Conservation (phyloP, 2,113 vertebrate species). For the Gymnarchus niloticus region DNA sequence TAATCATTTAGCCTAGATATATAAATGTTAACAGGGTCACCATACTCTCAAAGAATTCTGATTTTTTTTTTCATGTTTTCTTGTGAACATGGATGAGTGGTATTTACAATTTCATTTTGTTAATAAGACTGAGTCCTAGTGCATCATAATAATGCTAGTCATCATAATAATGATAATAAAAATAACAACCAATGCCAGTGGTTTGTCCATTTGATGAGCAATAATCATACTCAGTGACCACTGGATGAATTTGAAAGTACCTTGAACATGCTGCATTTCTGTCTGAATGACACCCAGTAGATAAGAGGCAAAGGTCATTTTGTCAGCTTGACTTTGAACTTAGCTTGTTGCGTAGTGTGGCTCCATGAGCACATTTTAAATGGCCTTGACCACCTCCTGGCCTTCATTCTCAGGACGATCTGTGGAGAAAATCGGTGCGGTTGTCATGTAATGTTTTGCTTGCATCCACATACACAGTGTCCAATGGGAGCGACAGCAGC, state of each 20-base stretch:
- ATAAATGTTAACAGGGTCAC: background rate
- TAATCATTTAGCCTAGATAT: background rate
- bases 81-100: background rate
- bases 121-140: background rate
- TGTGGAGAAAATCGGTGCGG: too few species aligned
- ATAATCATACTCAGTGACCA: background rate
- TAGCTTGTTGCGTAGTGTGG: background rate
- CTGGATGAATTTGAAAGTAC: background rate
- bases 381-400: background rate
- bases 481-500: conserved; percentile 18
- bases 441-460: background rate
- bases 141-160: too few species aligned
- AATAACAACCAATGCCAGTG: too few species aligned
- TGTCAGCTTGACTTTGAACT: background rate
- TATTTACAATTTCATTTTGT: background rate
- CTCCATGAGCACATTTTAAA: background rate
- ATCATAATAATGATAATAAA: background rate
- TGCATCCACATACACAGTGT: conserved; percentile 30
- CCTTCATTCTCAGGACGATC: background rate
- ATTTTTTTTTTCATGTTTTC: too few species aligned
- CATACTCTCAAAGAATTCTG: background rate
- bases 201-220: background rate
- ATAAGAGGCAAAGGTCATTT: too few species aligned
- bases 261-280: background rate
- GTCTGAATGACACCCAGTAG: background rate